phyloP scores from a whole-genome alignment of 1,140 invertebrate genomes.

The Zaprionus vittiger region DNA sequence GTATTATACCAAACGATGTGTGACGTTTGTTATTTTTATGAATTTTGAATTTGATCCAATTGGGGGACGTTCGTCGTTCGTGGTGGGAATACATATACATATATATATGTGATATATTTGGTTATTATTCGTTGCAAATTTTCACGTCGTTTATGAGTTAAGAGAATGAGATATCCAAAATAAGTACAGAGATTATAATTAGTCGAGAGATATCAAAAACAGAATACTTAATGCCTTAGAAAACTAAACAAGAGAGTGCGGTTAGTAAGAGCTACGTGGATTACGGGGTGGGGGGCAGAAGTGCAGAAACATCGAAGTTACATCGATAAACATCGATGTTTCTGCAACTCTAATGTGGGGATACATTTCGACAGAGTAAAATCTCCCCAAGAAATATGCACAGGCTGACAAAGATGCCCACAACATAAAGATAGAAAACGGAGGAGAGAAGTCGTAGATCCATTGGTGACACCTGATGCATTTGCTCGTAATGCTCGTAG shows the following conservation, averaged over 20 bases:
- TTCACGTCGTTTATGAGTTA: conserved; percentile 53
- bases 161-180: conserved; percentile 54
- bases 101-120: conserved; percentile 29
- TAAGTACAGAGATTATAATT: conserved; percentile 49
- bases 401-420: conserved; percentile 45
- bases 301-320: too few relatives aligned
- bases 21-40: conserved; percentile 34
- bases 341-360: not conserved
- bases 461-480: conserved; percentile 20
- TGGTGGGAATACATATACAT: conserved; percentile 42
- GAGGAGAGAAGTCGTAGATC: conserved; percentile 37
- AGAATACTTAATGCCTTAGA: conserved; percentile 35
- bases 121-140: conserved; percentile 36
- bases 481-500: conserved; percentile 27
- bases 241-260: conserved; percentile 26
- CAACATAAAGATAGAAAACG: conserved; percentile 49
- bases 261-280: conserved; percentile 45
- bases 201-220: conserved; percentile 20
- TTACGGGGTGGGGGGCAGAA: not conserved
- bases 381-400: conserved; percentile 58
- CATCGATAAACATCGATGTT: too few relatives aligned
- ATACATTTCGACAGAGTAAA: conserved; percentile 21
- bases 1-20: not conserved
- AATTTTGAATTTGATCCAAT: conserved; percentile 55
- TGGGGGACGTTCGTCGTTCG: conserved; percentile 22